These are phyloP conservation scores for Eleginops maclovinus DNA, from an alignment of 2,113 vertebrate genomes.

Conservation along the genomic window DNA sequence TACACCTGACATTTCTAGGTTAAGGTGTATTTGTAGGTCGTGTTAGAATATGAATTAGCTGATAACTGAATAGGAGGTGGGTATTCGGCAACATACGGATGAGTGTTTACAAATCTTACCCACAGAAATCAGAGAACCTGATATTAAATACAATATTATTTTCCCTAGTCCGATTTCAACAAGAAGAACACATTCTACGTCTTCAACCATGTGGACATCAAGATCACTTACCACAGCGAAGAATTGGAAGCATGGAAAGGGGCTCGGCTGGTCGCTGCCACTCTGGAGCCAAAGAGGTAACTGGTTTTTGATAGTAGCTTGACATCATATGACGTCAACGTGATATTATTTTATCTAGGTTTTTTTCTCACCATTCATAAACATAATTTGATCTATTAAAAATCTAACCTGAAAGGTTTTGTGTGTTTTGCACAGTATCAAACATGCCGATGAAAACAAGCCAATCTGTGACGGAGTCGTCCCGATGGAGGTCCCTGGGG, in stretches of 20 bases:
- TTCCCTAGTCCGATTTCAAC: constrained; percentile 90
- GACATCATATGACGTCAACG: too few species aligned
- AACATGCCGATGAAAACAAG: constrained; percentile 84
- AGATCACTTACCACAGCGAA: constrained; percentile 91
- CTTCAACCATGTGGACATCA: constrained; percentile 98
- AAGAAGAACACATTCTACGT: constrained; percentile 94
- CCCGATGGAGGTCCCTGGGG: constrained; percentile 92
- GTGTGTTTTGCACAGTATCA: constrained; percentile 84
- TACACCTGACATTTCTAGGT: neutral
- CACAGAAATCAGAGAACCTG: neutral
- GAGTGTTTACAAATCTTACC: neutral
- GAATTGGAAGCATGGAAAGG: constrained; percentile 86
- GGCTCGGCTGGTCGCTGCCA: constrained; percentile 93
- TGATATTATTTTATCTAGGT: neutral
- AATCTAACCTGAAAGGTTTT: constrained; percentile 14
- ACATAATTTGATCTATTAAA: neutral
- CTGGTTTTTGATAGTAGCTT: neutral
- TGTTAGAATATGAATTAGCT: neutral
- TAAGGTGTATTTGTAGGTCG: neutral
- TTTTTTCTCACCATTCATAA: neutral
- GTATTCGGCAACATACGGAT: neutral
- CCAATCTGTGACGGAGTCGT: constrained; percentile 83
- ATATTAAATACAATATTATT: neutral
- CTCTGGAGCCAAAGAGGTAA: constrained; percentile 96
- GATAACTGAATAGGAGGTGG: neutral